Conservation (phyloP, 2,797 vertebrate species). For the Schizothorax lantsangensis region DNA sequence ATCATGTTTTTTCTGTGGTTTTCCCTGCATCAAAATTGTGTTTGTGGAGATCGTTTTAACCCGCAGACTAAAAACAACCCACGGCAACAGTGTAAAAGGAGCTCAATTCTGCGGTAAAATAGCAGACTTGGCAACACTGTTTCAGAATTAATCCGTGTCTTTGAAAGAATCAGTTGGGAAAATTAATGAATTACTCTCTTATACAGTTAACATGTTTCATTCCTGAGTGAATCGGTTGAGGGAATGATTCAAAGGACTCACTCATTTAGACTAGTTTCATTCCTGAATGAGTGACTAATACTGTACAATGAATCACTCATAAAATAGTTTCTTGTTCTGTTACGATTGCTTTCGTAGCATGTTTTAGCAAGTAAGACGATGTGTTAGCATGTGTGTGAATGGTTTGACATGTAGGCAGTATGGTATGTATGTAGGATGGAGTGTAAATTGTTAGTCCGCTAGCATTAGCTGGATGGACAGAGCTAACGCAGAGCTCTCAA, state of each 20-base stretch:
- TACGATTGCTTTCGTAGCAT: too few species aligned
- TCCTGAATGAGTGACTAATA: background rate
- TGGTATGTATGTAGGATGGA: too few species aligned
- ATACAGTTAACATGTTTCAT: background rate
- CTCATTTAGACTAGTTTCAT: background rate
- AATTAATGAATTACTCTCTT: background rate
- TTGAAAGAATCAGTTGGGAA: background rate
- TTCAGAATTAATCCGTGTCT: background rate
- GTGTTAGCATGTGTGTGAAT: background rate
- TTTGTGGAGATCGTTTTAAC: background rate
- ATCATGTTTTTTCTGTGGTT: background rate
- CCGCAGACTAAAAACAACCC: background rate
- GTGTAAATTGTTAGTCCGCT: slow-evolving; percentile 14
- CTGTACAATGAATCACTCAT: background rate
- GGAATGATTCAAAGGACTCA: background rate
- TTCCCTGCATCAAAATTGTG: background rate
- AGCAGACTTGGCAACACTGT: background rate
- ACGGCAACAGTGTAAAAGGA: background rate
- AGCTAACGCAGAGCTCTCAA: background rate
- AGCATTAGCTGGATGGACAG: slow-evolving; percentile 33
- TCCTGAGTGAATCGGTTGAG: background rate
- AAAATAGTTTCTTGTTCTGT: background rate
- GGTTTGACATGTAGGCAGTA: background rate
- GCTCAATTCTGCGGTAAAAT: background rate
- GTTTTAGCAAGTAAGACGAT: too few species aligned